Evolutionary conservation across 1,140 invertebrate genomes (phyloP), one percentile per base, ranked within the genome.

Genomic region (Orussus abietinus): DNA sequence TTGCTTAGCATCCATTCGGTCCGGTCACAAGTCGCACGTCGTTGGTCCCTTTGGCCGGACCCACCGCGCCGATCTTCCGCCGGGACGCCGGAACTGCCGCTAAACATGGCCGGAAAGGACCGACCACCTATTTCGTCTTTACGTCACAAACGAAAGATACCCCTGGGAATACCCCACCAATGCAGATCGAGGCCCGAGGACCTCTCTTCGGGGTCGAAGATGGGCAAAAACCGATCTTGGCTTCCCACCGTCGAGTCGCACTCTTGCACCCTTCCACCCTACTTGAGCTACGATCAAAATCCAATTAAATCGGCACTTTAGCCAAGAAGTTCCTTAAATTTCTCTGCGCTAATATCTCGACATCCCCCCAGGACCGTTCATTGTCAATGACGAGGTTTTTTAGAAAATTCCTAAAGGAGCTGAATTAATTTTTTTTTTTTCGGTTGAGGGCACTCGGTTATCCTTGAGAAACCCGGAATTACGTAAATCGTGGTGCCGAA

Each of bases 1-100:
- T 69, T 71, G 67, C 66, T 71, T 66, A 66, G 64, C 65, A 66
- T 62, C 64, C 51, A 69, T 57, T 67, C 58, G 58, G 42, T 62
- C 57, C 59, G 45, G 57, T 57, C 57, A 49, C 17, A 38, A 39
- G 28, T n/a, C n/a, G n/a, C 48, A 37, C 38, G 44, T 41, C 48
- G 55, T 40, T 39, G 41, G 32, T 45, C 52, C 38, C 42, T 51
- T 47, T 51, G 33, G 32, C 38, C 30, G 22, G 53, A 54, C 53
- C 51, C 45, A 59, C 55, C 53, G 30, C 50, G 17, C 3, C 28
- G 34, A n/a, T 26, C 28, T 43, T 42, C 28, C 35, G 39, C 25
- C 46, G 28, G 15, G 22, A 25, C 40, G 35, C 56, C 52, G 52
- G 57, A 55, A 55, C 51, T 35, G 34, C 28, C 47, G 49, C 45